Evolutionary conservation across 2,797 vertebrate species (phyloP).

Genomic region (Parauchenoglanis ngamensis): DNA sequence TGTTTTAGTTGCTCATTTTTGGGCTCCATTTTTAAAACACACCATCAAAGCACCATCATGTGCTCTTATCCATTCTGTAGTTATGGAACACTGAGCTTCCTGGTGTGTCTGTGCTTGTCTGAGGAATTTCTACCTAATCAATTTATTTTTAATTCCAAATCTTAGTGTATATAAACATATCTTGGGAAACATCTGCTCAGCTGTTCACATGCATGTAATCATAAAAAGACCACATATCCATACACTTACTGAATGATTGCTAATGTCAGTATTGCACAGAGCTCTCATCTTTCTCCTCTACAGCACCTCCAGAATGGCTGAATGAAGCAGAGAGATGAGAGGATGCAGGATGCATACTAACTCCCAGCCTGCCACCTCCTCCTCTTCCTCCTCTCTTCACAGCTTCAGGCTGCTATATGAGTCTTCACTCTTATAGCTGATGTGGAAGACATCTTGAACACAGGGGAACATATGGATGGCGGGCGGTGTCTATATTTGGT

Average conservation of each 20-base stretch:
- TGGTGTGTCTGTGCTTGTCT: slow-evolving; percentile 7
- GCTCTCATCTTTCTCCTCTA: slow-evolving; percentile 1
- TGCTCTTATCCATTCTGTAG: slow-evolving; percentile 11
- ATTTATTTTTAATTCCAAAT: neutral
- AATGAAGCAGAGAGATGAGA: slow-evolving; percentile 34
- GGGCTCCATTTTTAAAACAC: neutral
- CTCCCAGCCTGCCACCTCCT: slow-evolving; percentile 26
- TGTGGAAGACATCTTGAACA: slow-evolving; percentile 32
- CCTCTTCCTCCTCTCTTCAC: neutral
- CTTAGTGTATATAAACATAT: neutral
- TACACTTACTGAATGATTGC: neutral
- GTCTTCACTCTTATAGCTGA: slow-evolving; percentile 18
- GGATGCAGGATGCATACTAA: slow-evolving; percentile 57
- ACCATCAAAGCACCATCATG: neutral
- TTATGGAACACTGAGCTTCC: slow-evolving; percentile 13
- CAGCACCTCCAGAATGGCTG: slow-evolving; percentile 32
- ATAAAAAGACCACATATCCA: neutral
- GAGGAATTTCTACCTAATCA: neutral
- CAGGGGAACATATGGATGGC: slow-evolving; percentile 23
- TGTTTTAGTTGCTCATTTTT: neutral
- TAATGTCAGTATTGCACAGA: neutral
- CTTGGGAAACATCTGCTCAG: slow-evolving; percentile 23
- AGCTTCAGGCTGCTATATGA: slow-evolving; percentile 28
- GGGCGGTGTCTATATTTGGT: slow-evolving; percentile 42
- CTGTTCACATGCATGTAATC: slow-evolving; percentile 28